Evolutionary conservation across 2,797 vertebrate species (phyloP), one percentile per base, ranked within the genome.

Genomic region (Perodicticus potto): DNA sequence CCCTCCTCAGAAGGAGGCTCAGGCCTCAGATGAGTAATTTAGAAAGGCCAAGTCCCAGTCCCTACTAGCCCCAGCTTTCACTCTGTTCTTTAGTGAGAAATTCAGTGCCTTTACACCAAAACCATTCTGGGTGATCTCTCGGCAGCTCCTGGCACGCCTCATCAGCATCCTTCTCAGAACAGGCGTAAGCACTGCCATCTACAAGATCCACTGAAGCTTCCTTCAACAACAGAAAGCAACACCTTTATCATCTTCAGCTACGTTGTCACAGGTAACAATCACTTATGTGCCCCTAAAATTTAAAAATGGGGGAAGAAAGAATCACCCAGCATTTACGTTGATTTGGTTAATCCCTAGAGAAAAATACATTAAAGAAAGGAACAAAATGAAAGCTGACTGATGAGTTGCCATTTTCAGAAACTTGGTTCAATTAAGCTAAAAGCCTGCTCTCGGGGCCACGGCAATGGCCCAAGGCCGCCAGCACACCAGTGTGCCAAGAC

Each of bases 381-480:
- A 97, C 97, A 95, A 29, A 96, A 95, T 95, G 91, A 96, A 97
- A 98, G 97, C 93, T 97, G 98, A 97, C 97, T 88, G 97, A 98
- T 98, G 92, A 98, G 95, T 95, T 95, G 97, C 98, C 97, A 97
- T 95, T 98, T 97, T 97, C 97, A 98, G 98, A 97, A 73, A 94
- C 77, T 97, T 97, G 17, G 96, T 98, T 98, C 98, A 98, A 98
- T 99, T 98, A 98, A 94, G 91, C 98, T 98, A 98, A 98, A 98
- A 99, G 98, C 98, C 98, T 98, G 97, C 98, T 94, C 95, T 97
- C 95, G 10, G 82, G 82, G 89, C 95, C 70, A 82, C 57, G 67
- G 45, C 4, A 4, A 67, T 25, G 14, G 6, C 29, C 34, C 37
- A 53, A 49, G 40, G 9, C 59, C 9, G 86, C 73, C 34, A 34